Percentiles rank a stretch among this genome's conserved stretches.
Conservation (phyloP, 2,797 vertebrate species). For the Cyclopterus lumpus region DNA sequence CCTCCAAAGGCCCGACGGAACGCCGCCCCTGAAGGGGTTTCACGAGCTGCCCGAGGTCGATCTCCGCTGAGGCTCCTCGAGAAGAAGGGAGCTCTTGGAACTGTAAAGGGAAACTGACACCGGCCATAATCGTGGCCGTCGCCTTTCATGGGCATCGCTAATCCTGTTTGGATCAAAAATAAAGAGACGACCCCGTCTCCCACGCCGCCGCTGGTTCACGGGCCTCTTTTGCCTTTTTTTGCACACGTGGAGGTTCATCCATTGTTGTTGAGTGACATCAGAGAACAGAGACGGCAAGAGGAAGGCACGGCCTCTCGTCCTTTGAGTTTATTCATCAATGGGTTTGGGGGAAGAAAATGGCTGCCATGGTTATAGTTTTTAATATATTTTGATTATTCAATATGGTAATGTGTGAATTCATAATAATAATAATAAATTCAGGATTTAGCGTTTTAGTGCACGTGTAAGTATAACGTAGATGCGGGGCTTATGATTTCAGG, state of each 20-base stretch:
- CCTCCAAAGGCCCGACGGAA: slow-evolving; percentile 20
- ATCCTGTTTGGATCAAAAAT: slow-evolving; percentile 92
- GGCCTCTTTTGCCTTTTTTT: slow-evolving; percentile 66
- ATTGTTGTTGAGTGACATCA: slow-evolving; percentile 72
- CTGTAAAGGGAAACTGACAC: slow-evolving; percentile 85
- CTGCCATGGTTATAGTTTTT: not conserved
- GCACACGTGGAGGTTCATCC: slow-evolving; percentile 62
- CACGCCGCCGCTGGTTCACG: slow-evolving; percentile 74
- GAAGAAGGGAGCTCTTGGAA: slow-evolving; percentile 67
- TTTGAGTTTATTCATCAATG: not conserved
- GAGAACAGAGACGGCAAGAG: slow-evolving; percentile 24
- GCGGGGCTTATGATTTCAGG: slow-evolving; percentile 26
- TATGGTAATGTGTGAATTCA: too few relatives aligned
- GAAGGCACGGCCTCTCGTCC: not conserved
- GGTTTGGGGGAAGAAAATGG: not conserved
- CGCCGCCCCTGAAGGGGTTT: slow-evolving; percentile 46
- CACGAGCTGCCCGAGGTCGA: slow-evolving; percentile 71
- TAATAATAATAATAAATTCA: not conserved
- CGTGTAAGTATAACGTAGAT: not conserved
- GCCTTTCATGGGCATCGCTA: slow-evolving; percentile 84
- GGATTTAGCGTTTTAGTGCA: slow-evolving; percentile 4
- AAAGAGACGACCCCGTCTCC: slow-evolving; percentile 85
- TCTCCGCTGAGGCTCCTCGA: slow-evolving; percentile 67
- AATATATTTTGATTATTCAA: not conserved
- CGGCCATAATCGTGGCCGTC: slow-evolving; percentile 79